A percentile compares a stretch with the other conserved stretches of the same genome.
Evolutionary conservation across 2,888 invertebrate species (phyloP).

Genomic region (Lithodes maja): DNA sequence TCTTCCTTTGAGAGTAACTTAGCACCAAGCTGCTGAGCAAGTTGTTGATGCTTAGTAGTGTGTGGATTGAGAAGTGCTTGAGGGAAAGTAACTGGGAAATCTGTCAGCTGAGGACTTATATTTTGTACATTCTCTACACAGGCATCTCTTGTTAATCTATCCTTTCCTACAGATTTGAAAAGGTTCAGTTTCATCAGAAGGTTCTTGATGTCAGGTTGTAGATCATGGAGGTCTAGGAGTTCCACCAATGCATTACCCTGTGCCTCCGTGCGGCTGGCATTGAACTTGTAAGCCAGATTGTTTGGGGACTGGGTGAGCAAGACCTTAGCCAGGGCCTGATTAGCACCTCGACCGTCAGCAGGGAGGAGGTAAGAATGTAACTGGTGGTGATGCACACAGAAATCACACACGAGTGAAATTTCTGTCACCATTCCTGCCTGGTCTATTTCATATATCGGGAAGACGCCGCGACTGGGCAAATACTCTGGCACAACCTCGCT

Average conservation of each 20-base stretch:
- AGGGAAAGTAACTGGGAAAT: conserved; percentile 28
- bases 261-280: conserved; percentile 4
- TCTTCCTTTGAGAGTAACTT: neutral
- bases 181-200: conserved; percentile 17
- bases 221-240: conserved; percentile 1
- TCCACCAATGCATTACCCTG: conserved; percentile 7
- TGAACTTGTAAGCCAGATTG: neutral
- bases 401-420: too few relatives aligned
- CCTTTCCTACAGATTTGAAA: conserved; percentile 10
- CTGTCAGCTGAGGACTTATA: neutral
- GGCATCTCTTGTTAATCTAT: neutral
- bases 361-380: neutral
- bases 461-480: too few relatives aligned
- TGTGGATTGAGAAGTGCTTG: conserved; percentile 10
- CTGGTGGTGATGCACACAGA: neutral
- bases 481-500: too few relatives aligned
- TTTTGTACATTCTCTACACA: conserved; percentile 9
- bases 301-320: neutral
- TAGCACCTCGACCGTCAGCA: neutral
- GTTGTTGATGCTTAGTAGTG: neutral
- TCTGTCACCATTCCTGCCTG: too few relatives aligned
- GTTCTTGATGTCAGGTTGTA: conserved; percentile 9
- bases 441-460: too few relatives aligned
- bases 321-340: neutral
- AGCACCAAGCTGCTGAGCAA: conserved; percentile 31